These are phyloP conservation scores for Cololabis saira DNA, from an alignment of 2,113 vertebrate species.

Conservation along the genomic window DNA sequence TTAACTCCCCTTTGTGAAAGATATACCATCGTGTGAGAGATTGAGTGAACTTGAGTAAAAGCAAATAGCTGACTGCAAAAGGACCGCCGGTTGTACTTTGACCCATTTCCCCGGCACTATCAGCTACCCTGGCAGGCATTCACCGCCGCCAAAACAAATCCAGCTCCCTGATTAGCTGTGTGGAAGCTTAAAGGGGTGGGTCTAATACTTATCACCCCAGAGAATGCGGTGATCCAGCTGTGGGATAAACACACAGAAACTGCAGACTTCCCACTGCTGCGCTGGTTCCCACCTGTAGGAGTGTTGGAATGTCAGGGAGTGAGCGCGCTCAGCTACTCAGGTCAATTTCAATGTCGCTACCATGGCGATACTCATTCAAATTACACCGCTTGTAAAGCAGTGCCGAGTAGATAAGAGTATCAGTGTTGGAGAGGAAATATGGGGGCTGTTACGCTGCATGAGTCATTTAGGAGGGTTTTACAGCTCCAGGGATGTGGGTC, in stretches of 20 bases:
- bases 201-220: slow-evolving; percentile 39
- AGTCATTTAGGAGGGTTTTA: slow-evolving; percentile 27
- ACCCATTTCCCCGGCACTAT: slow-evolving; percentile 67
- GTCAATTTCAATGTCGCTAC: slow-evolving; percentile 2
- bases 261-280: slow-evolving; percentile 16
- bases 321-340: slow-evolving; percentile 27
- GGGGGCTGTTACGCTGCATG: neutral
- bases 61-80: slow-evolving; percentile 36
- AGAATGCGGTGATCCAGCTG: slow-evolving; percentile 60
- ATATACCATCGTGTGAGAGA: neutral
- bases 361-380: slow-evolving; percentile 15
- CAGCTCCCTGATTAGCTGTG: slow-evolving; percentile 59
- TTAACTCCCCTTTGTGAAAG: neutral
- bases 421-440: slow-evolving; percentile 8
- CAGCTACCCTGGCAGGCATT: slow-evolving; percentile 56
- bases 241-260: slow-evolving; percentile 67
- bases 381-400: slow-evolving; percentile 23
- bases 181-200: slow-evolving; percentile 39
- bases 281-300: slow-evolving; percentile 69
- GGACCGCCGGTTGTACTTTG: slow-evolving; percentile 72
- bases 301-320: slow-evolving; percentile 63
- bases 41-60: slow-evolving; percentile 45
- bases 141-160: slow-evolving; percentile 68
- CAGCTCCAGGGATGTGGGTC: neutral
- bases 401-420: slow-evolving; percentile 25